Evolutionary conservation across 2,888 invertebrate species (phyloP).

Genomic region (Entomobrya proxima): DNA sequence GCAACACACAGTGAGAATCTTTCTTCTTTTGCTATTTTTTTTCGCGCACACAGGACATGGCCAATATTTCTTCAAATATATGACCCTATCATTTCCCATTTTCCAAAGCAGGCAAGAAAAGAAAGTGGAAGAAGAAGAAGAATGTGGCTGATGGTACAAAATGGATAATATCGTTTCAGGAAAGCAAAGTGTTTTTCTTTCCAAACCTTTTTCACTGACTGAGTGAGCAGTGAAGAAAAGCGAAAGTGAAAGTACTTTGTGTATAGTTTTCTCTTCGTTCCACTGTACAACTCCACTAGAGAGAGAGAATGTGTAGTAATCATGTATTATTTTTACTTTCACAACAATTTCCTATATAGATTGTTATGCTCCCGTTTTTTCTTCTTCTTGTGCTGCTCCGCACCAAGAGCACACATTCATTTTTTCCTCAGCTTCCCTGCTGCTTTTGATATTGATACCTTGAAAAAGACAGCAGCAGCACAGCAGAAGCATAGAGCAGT

Average conservation of each 20-base stretch:
- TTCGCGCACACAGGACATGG: slow-evolving; percentile 40
- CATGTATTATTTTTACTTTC: no score
- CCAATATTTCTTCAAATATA: slow-evolving; percentile 44
- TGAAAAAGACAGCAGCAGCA: background rate
- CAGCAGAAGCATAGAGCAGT: background rate
- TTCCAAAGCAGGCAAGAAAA: background rate
- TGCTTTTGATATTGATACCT: slow-evolving; percentile 36
- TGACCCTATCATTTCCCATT: slow-evolving; percentile 49
- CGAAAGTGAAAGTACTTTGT: no score
- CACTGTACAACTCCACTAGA: no score
- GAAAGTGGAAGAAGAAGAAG: background rate
- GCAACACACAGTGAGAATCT: background rate
- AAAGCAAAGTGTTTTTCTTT: slow-evolving; percentile 16
- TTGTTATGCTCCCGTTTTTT: background rate
- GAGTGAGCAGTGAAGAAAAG: no score
- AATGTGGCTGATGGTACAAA: slow-evolving; percentile 3
- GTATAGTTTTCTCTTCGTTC: no score
- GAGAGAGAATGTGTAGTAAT: no score
- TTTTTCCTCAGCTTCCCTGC: slow-evolving; percentile 25
- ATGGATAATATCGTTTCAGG: slow-evolving; percentile 30
- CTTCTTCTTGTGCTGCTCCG: background rate
- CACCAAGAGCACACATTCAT: no score
- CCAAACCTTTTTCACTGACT: no score
- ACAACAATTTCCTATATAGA: background rate
- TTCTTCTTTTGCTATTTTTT: slow-evolving; percentile 14